Evolutionary conservation across 1,140 invertebrate genomes (phyloP).

Genomic region (Drosophila tani): DNA sequence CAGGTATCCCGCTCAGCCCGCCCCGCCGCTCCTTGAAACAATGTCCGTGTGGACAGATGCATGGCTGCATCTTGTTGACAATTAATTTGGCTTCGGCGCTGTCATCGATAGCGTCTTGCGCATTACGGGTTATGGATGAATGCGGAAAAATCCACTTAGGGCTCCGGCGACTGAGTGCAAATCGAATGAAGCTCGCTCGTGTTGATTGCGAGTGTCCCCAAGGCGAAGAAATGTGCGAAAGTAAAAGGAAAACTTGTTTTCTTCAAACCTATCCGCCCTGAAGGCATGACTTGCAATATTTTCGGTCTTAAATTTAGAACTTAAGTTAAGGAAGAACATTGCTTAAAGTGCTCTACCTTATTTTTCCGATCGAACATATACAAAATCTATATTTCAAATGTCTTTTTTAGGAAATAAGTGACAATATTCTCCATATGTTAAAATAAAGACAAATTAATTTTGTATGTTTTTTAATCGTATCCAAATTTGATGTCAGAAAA

Average conservation of each 20-base stretch:
- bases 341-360: neutral
- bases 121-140: conserved; percentile 48
- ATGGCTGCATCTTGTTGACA: conserved; percentile 75
- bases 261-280: neutral
- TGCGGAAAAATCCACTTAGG: conserved; percentile 42
- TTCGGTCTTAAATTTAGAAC: neutral
- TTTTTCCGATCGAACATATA: neutral
- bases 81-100: conserved; percentile 71
- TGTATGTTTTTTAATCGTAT: too few species aligned
- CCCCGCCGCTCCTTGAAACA: conserved; percentile 44
- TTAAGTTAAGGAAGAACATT: neutral
- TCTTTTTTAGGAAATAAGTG: too few species aligned
- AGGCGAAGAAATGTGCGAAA: neutral
- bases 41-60: conserved; percentile 54
- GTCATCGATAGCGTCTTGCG: conserved; percentile 60
- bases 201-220: conserved; percentile 26
- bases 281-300: neutral
- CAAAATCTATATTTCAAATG: too few species aligned
- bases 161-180: conserved; percentile 27
- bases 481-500: too few species aligned
- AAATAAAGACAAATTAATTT: too few species aligned
- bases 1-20: neutral
- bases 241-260: conserved; percentile 5
- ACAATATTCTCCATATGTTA: too few species aligned
- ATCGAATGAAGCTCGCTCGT: conserved; percentile 40